A percentile compares a stretch with the other conserved stretches of the same genome.
phyloP scores from a whole-genome alignment of 2,888 invertebrate species.

The Drosophila nigricruria region DNA sequence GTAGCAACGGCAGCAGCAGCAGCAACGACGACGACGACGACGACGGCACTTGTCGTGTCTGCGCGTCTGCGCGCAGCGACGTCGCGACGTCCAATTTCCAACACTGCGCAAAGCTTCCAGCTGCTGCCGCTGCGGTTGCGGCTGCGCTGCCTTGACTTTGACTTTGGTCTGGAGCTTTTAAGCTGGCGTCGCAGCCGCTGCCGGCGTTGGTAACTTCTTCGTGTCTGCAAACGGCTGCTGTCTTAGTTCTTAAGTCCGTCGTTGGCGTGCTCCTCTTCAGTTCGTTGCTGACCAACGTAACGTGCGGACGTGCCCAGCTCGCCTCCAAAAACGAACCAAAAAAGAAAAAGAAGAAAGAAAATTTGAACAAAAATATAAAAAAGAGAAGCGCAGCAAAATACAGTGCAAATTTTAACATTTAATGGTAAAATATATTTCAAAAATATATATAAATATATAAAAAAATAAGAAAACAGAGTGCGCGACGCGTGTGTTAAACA shows the following conservation, averaged over 20 bases:
- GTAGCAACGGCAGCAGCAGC: conserved; percentile 9
- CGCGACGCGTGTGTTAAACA: conserved; percentile 63
- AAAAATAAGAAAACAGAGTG: conserved; percentile 38
- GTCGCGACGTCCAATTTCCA: conserved; percentile 16
- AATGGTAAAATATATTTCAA: conserved; percentile 7
- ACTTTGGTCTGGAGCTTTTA: conserved; percentile 71
- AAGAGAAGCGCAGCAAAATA: conserved; percentile 10
- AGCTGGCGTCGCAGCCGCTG: conserved; percentile 51
- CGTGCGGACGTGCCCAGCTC: conserved; percentile 84
- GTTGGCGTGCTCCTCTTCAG: conserved; percentile 86
- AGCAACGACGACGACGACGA: conserved; percentile 27
- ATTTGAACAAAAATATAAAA: conserved; percentile 12
- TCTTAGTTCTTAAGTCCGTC: conserved; percentile 85
- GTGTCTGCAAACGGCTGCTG: conserved; percentile 72
- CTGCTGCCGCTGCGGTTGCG: conserved; percentile 17
- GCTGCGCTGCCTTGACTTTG: conserved; percentile 73
- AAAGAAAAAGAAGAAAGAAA: conserved; percentile 5
- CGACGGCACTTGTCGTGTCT: conserved; percentile 78
- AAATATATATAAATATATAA: conserved; percentile 10
- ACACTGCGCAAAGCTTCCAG: conserved; percentile 56
- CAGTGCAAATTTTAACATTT: conserved; percentile 10
- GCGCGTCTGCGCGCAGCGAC: conserved; percentile 18
- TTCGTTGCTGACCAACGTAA: conserved; percentile 85
- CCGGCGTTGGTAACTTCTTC: conserved; percentile 70
- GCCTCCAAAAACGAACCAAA: conserved; percentile 28